These are phyloP conservation scores for Pseudachorutes palmiensis DNA, from an alignment of 1,140 invertebrate genomes.

Conservation along the genomic window DNA sequence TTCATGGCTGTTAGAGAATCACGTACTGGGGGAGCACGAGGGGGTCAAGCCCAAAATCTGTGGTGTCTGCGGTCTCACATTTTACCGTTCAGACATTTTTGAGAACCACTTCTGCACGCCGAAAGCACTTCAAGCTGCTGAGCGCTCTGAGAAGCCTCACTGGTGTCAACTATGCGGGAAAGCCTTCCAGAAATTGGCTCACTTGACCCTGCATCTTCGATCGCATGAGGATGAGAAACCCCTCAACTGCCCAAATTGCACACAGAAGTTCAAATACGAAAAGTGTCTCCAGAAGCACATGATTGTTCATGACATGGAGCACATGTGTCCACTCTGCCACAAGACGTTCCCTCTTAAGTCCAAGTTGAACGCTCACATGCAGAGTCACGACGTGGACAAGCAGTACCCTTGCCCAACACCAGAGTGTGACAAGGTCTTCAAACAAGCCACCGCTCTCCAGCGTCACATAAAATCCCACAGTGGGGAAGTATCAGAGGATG, in stretches of 20 bases:
- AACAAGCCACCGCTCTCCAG: not conserved
- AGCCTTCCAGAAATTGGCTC: slow-evolving; percentile 1
- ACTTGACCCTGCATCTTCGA: not conserved
- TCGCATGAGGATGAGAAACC: slow-evolving; percentile 3
- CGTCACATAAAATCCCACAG: not conserved
- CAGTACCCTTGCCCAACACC: not conserved
- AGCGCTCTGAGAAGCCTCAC: not conserved
- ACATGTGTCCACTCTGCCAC: slow-evolving; percentile 1
- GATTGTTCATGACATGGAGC: not conserved
- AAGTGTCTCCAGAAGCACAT: slow-evolving; percentile 4
- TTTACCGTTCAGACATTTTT: not conserved
- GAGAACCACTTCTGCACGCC: slow-evolving; percentile 8
- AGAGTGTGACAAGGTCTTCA: not conserved
- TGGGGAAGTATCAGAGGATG: not conserved
- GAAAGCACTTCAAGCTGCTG: not conserved
- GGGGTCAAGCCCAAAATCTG: not conserved
- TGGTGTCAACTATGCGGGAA: slow-evolving; percentile 5
- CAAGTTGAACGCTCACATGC: not conserved
- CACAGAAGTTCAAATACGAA: slow-evolving; percentile 4
- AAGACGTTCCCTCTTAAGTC: slow-evolving; percentile 2
- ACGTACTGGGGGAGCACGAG: not conserved
- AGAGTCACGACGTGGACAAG: not conserved
- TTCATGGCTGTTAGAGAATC: slow-evolving; percentile 2
- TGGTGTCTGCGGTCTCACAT: not conserved
- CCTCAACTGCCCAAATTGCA: not conserved